Conservation (phyloP, 2,888 invertebrate genomes). For the Cryptophagus acutangulus region DNA sequence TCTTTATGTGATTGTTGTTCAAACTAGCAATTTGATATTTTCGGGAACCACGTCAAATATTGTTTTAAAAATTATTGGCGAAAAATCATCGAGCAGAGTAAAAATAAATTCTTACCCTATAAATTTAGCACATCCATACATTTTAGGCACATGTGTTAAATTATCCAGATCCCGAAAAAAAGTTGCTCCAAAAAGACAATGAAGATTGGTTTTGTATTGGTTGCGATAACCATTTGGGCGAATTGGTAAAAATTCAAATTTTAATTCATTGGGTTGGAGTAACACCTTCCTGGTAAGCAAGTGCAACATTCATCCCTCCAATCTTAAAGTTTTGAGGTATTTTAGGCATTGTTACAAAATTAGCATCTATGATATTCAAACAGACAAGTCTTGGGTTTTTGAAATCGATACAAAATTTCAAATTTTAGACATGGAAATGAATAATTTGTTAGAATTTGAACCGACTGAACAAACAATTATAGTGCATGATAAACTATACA, state of each 20-base stretch:
- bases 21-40: not conserved
- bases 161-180: constrained; percentile 35
- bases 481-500: too few species aligned
- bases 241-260: constrained; percentile 28
- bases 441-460: too few species aligned
- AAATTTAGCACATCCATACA: not conserved
- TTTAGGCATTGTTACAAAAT: too few species aligned
- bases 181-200: constrained; percentile 27
- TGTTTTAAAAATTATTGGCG: constrained; percentile 27
- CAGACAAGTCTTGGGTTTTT: too few species aligned
- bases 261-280: constrained; percentile 34
- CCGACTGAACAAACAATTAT: too few species aligned
- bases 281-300: constrained; percentile 34
- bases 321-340: too few species aligned
- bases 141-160: constrained; percentile 35
- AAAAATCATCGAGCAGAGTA: constrained; percentile 25
- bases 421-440: too few species aligned
- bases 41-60: constrained; percentile 31
- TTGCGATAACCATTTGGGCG: constrained; percentile 28
- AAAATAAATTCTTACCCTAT: too few species aligned
- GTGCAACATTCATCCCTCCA: too few species aligned
- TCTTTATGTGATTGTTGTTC: not conserved
- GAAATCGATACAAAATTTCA: too few species aligned
- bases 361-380: too few species aligned
- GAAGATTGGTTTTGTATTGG: constrained; percentile 35